Evolutionary conservation across 2,797 vertebrate species (phyloP).

Genomic region (Valencia hispanica): DNA sequence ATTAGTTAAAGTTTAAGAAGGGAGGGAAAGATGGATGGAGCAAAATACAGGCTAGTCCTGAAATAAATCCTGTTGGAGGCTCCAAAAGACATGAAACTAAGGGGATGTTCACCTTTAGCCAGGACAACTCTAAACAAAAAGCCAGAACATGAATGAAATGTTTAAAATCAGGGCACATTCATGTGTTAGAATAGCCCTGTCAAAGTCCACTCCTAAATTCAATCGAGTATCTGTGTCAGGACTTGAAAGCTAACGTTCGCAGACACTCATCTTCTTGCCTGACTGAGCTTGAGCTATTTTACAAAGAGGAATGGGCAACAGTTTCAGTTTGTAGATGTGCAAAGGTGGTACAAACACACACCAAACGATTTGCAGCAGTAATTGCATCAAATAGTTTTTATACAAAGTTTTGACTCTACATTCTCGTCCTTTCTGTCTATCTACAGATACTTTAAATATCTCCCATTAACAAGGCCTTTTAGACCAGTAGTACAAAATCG

Average conservation of each 20-base stretch:
- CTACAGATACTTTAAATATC: neutral
- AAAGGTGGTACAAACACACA: neutral
- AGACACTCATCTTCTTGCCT: too few relatives aligned
- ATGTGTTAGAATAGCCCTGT: too few relatives aligned
- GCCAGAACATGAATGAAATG: neutral
- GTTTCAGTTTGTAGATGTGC: neutral
- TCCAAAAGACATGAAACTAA: too few relatives aligned
- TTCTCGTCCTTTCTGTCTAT: neutral
- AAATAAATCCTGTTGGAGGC: too few relatives aligned
- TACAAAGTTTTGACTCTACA: neutral
- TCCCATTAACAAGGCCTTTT: neutral
- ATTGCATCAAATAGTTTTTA: neutral
- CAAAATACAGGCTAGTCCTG: neutral
- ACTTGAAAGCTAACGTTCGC: neutral
- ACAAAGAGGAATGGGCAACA: neutral
- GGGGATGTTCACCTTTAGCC: neutral
- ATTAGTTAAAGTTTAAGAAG: neutral
- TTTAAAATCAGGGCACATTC: too few relatives aligned
- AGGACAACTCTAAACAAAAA: neutral
- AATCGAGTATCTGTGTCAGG: neutral
- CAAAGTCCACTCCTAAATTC: too few relatives aligned
- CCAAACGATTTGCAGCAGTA: neutral
- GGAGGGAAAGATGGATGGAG: neutral
- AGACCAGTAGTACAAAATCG: neutral
- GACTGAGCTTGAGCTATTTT: neutral